phyloP scores from a whole-genome alignment of 2,113 vertebrate genomes.

The Chaenocephalus aceratus region DNA sequence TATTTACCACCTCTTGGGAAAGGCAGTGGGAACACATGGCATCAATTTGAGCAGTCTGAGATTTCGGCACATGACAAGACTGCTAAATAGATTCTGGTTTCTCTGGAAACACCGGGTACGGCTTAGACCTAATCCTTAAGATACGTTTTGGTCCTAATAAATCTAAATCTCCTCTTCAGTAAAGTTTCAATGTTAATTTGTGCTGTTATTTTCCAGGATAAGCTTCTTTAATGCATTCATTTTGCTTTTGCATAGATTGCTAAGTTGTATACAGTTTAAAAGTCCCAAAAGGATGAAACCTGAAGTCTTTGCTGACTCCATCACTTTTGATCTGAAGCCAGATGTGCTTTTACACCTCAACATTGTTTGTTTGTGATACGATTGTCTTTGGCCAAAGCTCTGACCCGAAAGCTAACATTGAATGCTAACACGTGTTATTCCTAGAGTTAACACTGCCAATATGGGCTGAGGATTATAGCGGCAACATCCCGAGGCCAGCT shows the following conservation, averaged over 20 bases:
- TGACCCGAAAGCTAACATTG: neutral
- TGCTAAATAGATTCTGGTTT: conserved; percentile 63
- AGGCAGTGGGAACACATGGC: conserved; percentile 73
- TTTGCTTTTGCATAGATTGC: neutral
- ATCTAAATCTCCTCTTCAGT: neutral
- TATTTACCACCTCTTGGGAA: conserved; percentile 52
- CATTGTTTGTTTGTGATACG: no score
- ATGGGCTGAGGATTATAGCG: neutral
- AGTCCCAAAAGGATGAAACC: neutral
- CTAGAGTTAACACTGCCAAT: neutral
- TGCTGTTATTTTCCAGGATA: neutral
- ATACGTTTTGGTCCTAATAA: conserved; percentile 12
- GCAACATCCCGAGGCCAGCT: neutral
- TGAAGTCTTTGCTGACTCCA: neutral
- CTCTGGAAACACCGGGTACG: conserved; percentile 29
- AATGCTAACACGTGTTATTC: neutral
- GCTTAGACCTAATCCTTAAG: conserved; percentile 31
- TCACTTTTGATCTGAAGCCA: neutral
- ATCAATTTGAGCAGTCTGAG: conserved; percentile 71
- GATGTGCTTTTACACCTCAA: neutral
- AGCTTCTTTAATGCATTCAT: neutral
- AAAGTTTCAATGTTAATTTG: neutral
- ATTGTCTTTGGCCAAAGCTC: neutral
- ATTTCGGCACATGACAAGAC: conserved; percentile 64
- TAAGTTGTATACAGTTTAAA: neutral